Evolutionary conservation across 2,113 vertebrate species (phyloP).

Genomic region (Microcebus ravelobensis): DNA sequence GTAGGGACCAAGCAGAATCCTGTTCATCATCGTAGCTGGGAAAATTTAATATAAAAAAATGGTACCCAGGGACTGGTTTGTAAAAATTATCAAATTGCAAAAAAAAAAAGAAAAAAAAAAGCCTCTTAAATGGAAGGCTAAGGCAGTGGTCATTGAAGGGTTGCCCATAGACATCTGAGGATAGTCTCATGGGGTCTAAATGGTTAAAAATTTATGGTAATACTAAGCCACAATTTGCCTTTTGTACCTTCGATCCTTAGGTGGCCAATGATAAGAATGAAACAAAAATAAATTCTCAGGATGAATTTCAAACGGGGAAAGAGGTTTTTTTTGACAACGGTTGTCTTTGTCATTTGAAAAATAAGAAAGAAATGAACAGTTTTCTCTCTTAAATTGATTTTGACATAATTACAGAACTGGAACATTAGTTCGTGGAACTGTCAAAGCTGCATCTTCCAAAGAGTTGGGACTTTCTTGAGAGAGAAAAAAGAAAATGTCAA

Average conservation of each 20-base stretch:
- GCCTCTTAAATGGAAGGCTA: neutral
- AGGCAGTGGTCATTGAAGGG: neutral
- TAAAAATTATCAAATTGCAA: neutral
- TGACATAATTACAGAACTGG: neutral
- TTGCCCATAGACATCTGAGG: neutral
- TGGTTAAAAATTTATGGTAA: neutral
- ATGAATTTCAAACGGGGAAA: neutral
- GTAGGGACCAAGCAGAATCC: neutral
- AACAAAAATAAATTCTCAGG: neutral
- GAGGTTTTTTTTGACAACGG: neutral
- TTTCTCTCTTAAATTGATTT: slow-evolving; percentile 21
- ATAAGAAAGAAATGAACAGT: neutral
- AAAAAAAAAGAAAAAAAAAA: neutral
- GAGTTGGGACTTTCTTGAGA: neutral
- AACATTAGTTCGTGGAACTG: neutral
- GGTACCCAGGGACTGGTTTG: neutral
- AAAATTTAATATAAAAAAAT: neutral
- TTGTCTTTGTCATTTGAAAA: neutral
- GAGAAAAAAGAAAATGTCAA: neutral
- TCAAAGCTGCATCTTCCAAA: neutral
- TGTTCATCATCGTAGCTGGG: neutral
- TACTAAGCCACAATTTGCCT: neutral
- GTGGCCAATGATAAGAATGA: neutral
- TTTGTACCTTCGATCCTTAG: neutral
- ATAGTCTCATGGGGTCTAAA: neutral